Evolutionary conservation across 2,888 invertebrate genomes (phyloP), one percentile per base, ranked within the genome.

Genomic region (Cylloceria caligata): DNA sequence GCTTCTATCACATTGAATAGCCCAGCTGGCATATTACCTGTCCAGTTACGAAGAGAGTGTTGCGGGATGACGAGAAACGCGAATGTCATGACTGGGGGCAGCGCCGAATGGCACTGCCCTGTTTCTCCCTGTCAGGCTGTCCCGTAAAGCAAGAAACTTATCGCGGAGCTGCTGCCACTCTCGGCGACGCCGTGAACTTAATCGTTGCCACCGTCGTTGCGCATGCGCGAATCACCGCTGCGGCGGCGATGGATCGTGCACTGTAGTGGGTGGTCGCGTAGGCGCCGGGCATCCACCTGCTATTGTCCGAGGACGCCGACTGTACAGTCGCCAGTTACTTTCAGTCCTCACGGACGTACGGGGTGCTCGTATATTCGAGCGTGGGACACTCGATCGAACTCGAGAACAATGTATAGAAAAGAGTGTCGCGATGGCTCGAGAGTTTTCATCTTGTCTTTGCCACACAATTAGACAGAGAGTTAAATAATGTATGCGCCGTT

Each of bases 251-350:
- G n/a, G n/a, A 9, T 19, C 3, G 16, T 4, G 3, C 6, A 75
- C 19, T 36, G 49, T 30, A 39, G 65, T 34, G 74, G 68, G 69
- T 55, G 52, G 71, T 34, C 36, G 34, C 60, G 34, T 60, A 62
- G 71, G 79, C 74, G 79, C 79, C 75, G 82, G 75, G 79, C 67
- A 79, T 79, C 82, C 79, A 82, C 79, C 79, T 82, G 82, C 82
- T 76, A 83, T 62, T 47, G 83, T 83, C 60, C 45, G 52, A 71
- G 67, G 75, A 76, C 67, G 76, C 82, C 62, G 49, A 36, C 49
- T 42, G 64, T 30, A 45, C 57, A 24, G 47, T 34, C 39, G 68
- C 45, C 82, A 84, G 83, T 82, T 34, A 76, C 72, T 79, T 72
- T 79, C 75, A 73, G 82, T 75, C 75, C 75, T 64, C 76, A 71